phyloP scores from a whole-genome alignment of 2,888 invertebrate species.

The Tachystola acroxantha region DNA sequence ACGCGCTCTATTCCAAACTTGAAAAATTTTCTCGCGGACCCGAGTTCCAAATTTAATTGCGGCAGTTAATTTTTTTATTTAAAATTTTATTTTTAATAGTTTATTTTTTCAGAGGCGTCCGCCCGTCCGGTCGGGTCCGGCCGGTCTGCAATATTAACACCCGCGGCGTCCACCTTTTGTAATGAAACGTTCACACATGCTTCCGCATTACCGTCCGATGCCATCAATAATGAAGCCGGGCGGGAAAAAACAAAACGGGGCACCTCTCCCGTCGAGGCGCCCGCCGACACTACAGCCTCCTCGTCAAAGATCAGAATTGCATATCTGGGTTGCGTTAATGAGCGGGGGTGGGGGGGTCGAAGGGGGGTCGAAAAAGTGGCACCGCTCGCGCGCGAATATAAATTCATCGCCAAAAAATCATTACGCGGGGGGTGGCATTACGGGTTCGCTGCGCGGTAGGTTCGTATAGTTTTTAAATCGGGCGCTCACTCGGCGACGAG shows the following conservation, averaged over 20 bases:
- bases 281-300: constrained; percentile 78
- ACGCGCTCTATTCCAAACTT: constrained; percentile 33
- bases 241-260: constrained; percentile 77
- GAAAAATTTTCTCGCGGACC: constrained; percentile 21
- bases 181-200: constrained; percentile 79
- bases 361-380: constrained; percentile 77
- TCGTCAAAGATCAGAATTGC: constrained; percentile 82
- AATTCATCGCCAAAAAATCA: constrained; percentile 92
- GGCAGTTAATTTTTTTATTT: constrained; percentile 39
- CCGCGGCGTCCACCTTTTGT: constrained; percentile 76
- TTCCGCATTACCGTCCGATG: constrained; percentile 78
- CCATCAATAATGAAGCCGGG: constrained; percentile 79
- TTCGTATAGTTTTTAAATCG: constrained; percentile 77
- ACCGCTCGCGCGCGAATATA: constrained; percentile 83
- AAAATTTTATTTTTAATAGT: constrained; percentile 41
- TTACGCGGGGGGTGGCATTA: constrained; percentile 88
- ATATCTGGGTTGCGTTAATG: constrained; percentile 83
- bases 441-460: constrained; percentile 75
- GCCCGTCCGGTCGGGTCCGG: constrained; percentile 74
- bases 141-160: constrained; percentile 76
- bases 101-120: constrained; percentile 65
- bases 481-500: constrained; percentile 69
- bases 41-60: constrained; percentile 40
- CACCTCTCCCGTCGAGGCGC: constrained; percentile 74
- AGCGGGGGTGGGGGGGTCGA: constrained; percentile 65